Base-by-base conservation (phyloP, 2,113 vertebrate species). In the Casuarius casuarius region DNA sequence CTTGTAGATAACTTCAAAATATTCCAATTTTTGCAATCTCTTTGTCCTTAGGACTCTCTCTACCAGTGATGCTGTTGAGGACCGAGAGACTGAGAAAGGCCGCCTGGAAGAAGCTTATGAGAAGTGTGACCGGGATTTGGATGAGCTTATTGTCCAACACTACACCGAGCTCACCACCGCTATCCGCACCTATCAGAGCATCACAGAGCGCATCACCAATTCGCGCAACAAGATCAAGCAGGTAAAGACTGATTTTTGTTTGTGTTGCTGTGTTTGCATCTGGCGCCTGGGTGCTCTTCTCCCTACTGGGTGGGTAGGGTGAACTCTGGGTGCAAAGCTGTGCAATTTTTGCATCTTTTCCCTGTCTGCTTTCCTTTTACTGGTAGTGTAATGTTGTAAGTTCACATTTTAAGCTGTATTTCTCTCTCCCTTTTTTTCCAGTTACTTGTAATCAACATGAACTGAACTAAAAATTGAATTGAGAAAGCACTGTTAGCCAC, bases 171-270 rank as follows among this genome's bases (percentile, higher is more conserved):
- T 99, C 52, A 99, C 99, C 28, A 99, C 99, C 0, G 99, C 99
- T 56, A 99, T 99, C 95, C 98, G 98, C 96, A 99, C 99, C 1
- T 99, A 99, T 98, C 99, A 99, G 98, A 99, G 99, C 98, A 99
- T 99, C 98, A 99, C 99, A 0, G 99, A 99, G 96, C 99, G 99
- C 85, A 99, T 99, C 98, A 99, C 99, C 95, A 99, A 95, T 97
- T 99, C 99, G 0, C 98, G 99, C 54, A 99, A 99, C 97, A 99
- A 99, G 95, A 99, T 99, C 95, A 99, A 99, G 88, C 99, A 99
- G 98, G 99, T 99, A 11, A 76, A 56, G 9, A 7, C 2, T 26
- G 0, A 2, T 25, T 61, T 18, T 2, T 46, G 3, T 0, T 0
- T 0, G 7, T 6, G 4, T 35, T 42, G 14, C 44, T n/a, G 22